These are phyloP conservation scores for Lacanobia oleracea DNA, from an alignment of 2,888 invertebrate species.

Conservation along the genomic window DNA sequence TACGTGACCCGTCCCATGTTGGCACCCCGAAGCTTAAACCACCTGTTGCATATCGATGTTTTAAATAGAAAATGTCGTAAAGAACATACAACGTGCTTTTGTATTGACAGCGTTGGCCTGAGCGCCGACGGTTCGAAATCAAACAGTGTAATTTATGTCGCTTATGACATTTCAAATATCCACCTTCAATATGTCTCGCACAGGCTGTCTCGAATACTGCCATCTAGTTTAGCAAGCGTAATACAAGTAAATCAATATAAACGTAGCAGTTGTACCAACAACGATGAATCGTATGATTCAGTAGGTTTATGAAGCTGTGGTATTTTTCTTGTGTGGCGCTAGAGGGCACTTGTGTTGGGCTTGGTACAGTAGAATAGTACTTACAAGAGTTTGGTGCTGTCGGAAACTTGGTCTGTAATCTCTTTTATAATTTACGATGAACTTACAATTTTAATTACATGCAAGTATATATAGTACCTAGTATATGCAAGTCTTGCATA, in stretches of 20 bases:
- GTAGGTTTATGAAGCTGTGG: not conserved
- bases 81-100: not conserved
- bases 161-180: not conserved
- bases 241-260: not conserved
- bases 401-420: too few relatives aligned
- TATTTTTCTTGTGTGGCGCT: constrained; percentile 6
- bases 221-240: constrained; percentile 31
- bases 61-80: not conserved
- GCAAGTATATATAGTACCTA: too few relatives aligned
- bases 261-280: not conserved
- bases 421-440: too few relatives aligned
- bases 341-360: constrained; percentile 42
- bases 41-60: constrained; percentile 31
- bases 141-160: not conserved
- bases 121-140: not conserved
- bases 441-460: too few relatives aligned
- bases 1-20: constrained; percentile 36
- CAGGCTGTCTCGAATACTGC: constrained; percentile 18
- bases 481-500: too few relatives aligned
- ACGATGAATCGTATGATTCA: not conserved
- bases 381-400: too few relatives aligned
- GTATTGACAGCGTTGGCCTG: not conserved
- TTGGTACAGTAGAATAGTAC: too few relatives aligned
- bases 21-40: not conserved
- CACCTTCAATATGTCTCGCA: not conserved